phyloP scores from a whole-genome alignment of 2,888 invertebrate genomes.

The Zonitis immaculata region DNA sequence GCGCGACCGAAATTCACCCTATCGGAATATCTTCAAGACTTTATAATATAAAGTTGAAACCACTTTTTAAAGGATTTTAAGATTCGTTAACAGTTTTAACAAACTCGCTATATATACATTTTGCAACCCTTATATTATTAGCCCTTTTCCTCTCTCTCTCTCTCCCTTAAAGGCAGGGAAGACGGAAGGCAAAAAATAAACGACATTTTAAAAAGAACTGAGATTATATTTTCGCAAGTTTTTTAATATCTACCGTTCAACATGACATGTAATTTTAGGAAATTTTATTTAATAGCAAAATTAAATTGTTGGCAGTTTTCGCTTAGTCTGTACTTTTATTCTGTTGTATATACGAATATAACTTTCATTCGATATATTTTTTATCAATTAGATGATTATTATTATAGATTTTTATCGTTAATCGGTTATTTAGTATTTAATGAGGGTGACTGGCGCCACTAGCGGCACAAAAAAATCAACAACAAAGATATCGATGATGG shows the following conservation, averaged over 20 bases:
- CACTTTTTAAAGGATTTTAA: constrained; percentile 49
- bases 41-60: constrained; percentile 46
- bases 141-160: constrained; percentile 29
- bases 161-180: no score
- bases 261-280: constrained; percentile 43
- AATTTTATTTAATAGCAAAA: constrained; percentile 42
- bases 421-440: constrained; percentile 37
- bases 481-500: constrained; percentile 48
- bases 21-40: constrained; percentile 40
- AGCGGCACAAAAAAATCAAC: constrained; percentile 42
- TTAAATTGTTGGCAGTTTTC: constrained; percentile 24
- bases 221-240: constrained; percentile 46
- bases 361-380: no score
- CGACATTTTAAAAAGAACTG: constrained; percentile 33
- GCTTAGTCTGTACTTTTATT: constrained; percentile 30
- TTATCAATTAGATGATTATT: constrained; percentile 10
- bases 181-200: constrained; percentile 22
- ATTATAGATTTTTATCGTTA: background rate
- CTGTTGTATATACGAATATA: no score
- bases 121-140: constrained; percentile 35
- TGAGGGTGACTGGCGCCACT: constrained; percentile 48
- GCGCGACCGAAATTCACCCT: constrained; percentile 34
- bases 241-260: constrained; percentile 46
- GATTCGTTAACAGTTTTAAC: constrained; percentile 50
- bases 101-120: constrained; percentile 46